Conservation (phyloP, 2,888 invertebrate genomes). For the Biston betularia region DNA sequence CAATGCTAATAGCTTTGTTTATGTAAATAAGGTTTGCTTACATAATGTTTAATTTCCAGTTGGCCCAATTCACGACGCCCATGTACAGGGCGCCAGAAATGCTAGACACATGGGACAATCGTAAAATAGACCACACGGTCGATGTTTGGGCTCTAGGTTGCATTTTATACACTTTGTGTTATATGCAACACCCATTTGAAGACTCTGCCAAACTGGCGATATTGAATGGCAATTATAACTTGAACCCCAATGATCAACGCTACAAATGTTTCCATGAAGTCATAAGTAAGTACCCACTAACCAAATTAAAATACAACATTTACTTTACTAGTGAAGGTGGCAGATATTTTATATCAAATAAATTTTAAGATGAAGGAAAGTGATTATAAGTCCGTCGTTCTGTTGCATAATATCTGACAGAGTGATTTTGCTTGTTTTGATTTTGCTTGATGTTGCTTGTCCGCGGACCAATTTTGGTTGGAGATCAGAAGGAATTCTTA, state of each 20-base stretch:
- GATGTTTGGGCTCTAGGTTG: conserved; percentile 99
- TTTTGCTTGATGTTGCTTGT: too few species aligned
- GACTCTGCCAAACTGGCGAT: conserved; percentile 98
- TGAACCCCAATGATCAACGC: conserved; percentile 92
- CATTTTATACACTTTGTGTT: conserved; percentile 96
- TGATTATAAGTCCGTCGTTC: too few species aligned
- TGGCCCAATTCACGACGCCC: conserved; percentile 93
- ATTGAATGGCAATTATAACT: conserved; percentile 97
- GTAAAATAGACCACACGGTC: conserved; percentile 94
- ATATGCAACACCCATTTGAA: conserved; percentile 98
- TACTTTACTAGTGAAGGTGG: too few species aligned
- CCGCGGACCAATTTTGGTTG: too few species aligned
- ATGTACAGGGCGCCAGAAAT: conserved; percentile 99
- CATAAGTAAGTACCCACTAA: conserved; percentile 88
- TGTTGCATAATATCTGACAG: too few species aligned
- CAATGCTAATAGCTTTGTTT: neutral
- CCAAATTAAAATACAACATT: too few species aligned
- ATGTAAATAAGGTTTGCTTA: conserved; percentile 11
- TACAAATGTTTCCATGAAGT: conserved; percentile 95
- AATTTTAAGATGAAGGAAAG: too few species aligned
- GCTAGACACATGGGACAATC: conserved; percentile 98
- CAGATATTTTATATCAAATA: too few species aligned
- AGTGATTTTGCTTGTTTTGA: too few species aligned
- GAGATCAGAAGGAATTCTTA: too few species aligned
- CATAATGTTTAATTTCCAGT: conserved; percentile 72